Conservation (phyloP, 2,888 invertebrate genomes). For the Idaea straminata region DNA sequence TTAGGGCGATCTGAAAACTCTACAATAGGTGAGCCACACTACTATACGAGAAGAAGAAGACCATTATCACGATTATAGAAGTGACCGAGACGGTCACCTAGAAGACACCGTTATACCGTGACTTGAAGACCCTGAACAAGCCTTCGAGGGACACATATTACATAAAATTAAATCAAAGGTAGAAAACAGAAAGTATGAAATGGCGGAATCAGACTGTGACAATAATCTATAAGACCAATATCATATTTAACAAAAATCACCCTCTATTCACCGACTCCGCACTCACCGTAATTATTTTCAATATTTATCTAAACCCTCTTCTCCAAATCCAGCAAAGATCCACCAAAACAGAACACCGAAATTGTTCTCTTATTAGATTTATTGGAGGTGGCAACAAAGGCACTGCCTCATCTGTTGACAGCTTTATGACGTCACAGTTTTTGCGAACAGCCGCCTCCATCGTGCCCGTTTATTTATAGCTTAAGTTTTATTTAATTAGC, state of each 20-base stretch:
- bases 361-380: slow-evolving; percentile 73
- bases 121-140: no score
- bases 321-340: background rate
- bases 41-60: no score
- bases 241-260: background rate
- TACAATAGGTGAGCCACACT: no score
- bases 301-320: slow-evolving; percentile 1
- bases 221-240: background rate
- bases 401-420: slow-evolving; percentile 77
- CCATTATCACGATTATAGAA: no score
- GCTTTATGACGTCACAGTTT: slow-evolving; percentile 80
- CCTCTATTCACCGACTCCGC: background rate
- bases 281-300: background rate
- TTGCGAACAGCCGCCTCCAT: slow-evolving; percentile 74
- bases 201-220: background rate
- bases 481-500: slow-evolving; percentile 77
- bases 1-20: no score
- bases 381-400: slow-evolving; percentile 73
- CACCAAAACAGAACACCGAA: slow-evolving; percentile 40
- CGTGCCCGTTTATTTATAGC: slow-evolving; percentile 65
- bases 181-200: no score
- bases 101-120: no score
- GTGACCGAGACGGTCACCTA: no score
- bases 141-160: no score
- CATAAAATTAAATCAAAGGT: no score